phyloP scores from a whole-genome alignment of 2,888 invertebrate genomes.

The Oscheius sp. region DNA sequence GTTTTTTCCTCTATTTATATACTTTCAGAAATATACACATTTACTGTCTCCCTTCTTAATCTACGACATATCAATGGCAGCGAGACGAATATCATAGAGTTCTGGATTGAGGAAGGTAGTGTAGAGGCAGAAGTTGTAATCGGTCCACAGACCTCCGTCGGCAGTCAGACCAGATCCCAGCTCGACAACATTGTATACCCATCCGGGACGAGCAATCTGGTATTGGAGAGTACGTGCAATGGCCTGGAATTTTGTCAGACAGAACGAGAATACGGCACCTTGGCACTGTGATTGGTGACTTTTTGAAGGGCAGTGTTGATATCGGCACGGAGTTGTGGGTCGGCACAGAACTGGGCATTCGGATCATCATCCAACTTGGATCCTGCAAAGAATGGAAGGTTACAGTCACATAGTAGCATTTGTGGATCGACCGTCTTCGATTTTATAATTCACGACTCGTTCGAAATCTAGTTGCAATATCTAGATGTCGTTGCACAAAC shows the following conservation, averaged over 20 bases:
- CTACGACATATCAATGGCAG: conserved; percentile 30
- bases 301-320: conserved; percentile 36
- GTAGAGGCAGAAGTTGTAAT: conserved; percentile 48
- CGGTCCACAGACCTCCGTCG: not conserved
- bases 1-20: too few species aligned
- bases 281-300: conserved; percentile 36
- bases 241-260: conserved; percentile 32
- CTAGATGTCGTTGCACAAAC: too few species aligned
- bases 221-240: conserved; percentile 41
- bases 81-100: conserved; percentile 43
- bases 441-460: too few species aligned
- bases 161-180: conserved; percentile 30
- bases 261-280: conserved; percentile 10
- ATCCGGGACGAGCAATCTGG: conserved; percentile 43
- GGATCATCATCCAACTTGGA: conserved; percentile 40
- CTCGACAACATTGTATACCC: conserved; percentile 43
- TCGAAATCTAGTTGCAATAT: too few species aligned
- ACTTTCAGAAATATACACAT: too few species aligned
- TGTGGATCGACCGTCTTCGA: too few species aligned
- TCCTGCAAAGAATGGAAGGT: not conserved
- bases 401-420: too few species aligned
- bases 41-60: not conserved
- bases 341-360: conserved; percentile 40
- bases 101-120: conserved; percentile 30
- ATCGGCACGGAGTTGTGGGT: conserved; percentile 34